Conservation (phyloP, 2,113 vertebrate species). For the Pelecanoides urinatrix region DNA sequence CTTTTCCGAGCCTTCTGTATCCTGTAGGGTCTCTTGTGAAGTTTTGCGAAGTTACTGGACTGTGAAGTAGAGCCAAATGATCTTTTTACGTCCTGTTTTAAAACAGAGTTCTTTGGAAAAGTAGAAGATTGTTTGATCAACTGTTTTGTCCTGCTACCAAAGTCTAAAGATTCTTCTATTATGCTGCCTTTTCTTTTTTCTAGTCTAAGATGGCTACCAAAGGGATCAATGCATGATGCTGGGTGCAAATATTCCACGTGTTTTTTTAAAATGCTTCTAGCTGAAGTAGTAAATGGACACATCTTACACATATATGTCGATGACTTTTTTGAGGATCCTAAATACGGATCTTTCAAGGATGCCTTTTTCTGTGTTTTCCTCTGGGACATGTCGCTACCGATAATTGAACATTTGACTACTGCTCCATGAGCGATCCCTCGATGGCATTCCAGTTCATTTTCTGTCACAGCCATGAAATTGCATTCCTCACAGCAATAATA, state of each 20-base stretch:
- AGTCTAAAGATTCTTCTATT: constrained; percentile 70
- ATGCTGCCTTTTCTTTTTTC: constrained; percentile 75
- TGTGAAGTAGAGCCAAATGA: constrained; percentile 73
- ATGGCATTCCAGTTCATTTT: constrained; percentile 84
- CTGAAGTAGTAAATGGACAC: constrained; percentile 80
- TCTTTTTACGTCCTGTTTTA: constrained; percentile 80
- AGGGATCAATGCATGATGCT: constrained; percentile 70
- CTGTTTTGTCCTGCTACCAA: constrained; percentile 69
- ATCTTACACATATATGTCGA: constrained; percentile 76
- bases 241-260: constrained; percentile 79
- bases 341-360: constrained; percentile 70
- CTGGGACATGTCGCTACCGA: constrained; percentile 66
- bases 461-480: constrained; percentile 84
- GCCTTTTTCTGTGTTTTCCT: constrained; percentile 77
- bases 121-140: constrained; percentile 74
- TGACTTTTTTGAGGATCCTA: constrained; percentile 74
- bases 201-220: constrained; percentile 71
- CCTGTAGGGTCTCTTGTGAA: constrained; percentile 83
- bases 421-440: constrained; percentile 79
- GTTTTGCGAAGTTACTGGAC: constrained; percentile 78
- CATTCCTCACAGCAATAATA: constrained; percentile 88
- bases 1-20: constrained; percentile 84
- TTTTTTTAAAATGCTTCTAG: constrained; percentile 80
- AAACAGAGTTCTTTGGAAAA: constrained; percentile 83
- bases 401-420: constrained; percentile 72